Percentiles rank a stretch among this genome's conserved stretches.
These are phyloP conservation scores for Ophion obscuratus DNA, from an alignment of 2,888 invertebrate species.

Conservation along the genomic window DNA sequence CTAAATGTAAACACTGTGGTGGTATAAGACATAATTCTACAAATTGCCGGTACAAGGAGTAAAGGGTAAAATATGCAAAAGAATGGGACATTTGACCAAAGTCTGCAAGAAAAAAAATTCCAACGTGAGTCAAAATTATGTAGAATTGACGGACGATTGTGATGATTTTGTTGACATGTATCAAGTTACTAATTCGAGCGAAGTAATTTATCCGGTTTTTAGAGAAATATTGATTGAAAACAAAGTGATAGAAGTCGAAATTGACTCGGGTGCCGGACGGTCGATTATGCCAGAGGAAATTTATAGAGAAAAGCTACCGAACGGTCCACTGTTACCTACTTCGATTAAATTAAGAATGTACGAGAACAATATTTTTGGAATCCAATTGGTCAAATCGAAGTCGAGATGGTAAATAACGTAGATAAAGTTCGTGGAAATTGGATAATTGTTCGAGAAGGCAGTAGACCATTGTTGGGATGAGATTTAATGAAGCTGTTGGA, in stretches of 20 bases:
- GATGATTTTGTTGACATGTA: conserved; percentile 25
- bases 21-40: conserved; percentile 23
- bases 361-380: conserved; percentile 50
- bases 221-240: background rate
- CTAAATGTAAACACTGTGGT: conserved; percentile 26
- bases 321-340: conserved; percentile 16
- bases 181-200: conserved; percentile 4
- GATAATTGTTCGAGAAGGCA: conserved; percentile 58
- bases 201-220: background rate
- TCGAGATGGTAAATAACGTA: conserved; percentile 33
- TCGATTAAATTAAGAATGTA: conserved; percentile 56
- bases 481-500: conserved; percentile 63
- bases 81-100: conserved; percentile 22
- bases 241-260: conserved; percentile 10
- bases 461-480: conserved; percentile 59
- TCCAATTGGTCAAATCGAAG: conserved; percentile 61
- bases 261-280: conserved; percentile 24
- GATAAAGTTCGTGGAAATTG: conserved; percentile 33
- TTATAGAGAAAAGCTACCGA: conserved; percentile 1
- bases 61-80: conserved; percentile 42
- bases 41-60: conserved; percentile 30
- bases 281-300: conserved; percentile 18
- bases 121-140: conserved; percentile 11
- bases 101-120: conserved; percentile 14
- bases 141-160: conserved; percentile 6